These are phyloP conservation scores for Tinea pellionella DNA, from an alignment of 2,888 invertebrate genomes.

Conservation along the genomic window DNA sequence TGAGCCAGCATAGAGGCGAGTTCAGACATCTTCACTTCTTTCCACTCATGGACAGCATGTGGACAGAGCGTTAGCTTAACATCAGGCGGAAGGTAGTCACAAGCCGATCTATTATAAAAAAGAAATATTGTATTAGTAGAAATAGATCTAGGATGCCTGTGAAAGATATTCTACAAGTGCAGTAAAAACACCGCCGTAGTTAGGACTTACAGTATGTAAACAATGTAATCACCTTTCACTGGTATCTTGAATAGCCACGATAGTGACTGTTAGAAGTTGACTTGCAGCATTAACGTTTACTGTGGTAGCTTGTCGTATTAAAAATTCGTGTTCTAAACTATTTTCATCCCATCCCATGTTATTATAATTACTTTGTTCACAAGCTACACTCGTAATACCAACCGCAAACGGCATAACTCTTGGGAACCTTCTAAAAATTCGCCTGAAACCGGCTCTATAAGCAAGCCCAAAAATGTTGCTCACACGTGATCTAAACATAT, in stretches of 20 bases:
- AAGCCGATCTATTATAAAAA: too few species aligned
- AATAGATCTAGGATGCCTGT: too few species aligned
- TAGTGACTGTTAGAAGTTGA: constrained; percentile 61
- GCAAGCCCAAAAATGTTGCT: neutral
- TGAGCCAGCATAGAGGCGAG: too few species aligned
- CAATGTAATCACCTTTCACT: constrained; percentile 49
- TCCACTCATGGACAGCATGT: too few species aligned
- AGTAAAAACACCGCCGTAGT: too few species aligned
- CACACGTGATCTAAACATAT: neutral
- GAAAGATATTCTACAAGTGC: too few species aligned
- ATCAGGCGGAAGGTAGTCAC: too few species aligned
- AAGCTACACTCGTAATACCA: constrained; percentile 34
- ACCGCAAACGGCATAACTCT: constrained; percentile 26
- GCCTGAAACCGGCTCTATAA: neutral
- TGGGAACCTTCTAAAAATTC: neutral
- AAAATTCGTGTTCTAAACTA: constrained; percentile 57
- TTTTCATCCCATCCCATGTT: constrained; percentile 34
- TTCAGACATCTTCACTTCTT: too few species aligned
- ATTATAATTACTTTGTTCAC: constrained; percentile 33
- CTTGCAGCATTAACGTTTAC: constrained; percentile 66
- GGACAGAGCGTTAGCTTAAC: too few species aligned
- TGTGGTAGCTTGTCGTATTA: constrained; percentile 65
- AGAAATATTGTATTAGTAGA: too few species aligned
- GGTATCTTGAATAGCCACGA: constrained; percentile 66
- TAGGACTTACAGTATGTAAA: neutral